A percentile compares a stretch with the other conserved stretches of the same genome.
Evolutionary conservation across 2,113 vertebrate genomes (phyloP).

Genomic region (Passerina amoena): DNA sequence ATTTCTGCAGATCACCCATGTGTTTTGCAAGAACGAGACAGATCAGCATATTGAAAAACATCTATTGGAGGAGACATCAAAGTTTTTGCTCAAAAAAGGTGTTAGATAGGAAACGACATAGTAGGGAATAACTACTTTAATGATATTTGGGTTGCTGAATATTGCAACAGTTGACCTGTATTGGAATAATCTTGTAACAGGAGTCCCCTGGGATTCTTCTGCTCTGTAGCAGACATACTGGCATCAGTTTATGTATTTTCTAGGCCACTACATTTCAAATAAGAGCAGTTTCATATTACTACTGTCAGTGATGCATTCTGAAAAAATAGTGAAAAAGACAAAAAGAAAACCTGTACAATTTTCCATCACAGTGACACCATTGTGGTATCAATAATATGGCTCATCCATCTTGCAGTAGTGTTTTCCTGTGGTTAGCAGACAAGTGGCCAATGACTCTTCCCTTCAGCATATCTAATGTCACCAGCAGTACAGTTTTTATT

Average conservation of each 20-base stretch:
- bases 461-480: neutral
- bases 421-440: neutral
- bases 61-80: neutral
- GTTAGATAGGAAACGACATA: neutral
- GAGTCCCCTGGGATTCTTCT: neutral
- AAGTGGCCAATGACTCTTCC: neutral
- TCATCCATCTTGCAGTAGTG: neutral
- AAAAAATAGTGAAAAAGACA: neutral
- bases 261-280: neutral
- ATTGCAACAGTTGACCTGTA: conserved; percentile 11
- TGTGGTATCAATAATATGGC: neutral
- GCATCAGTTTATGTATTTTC: conserved; percentile 21
- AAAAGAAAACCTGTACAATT: neutral
- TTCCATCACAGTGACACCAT: neutral
- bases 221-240: neutral
- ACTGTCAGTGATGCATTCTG: neutral
- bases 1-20: neutral
- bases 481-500: neutral
- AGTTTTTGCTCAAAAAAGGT: neutral
- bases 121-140: neutral
- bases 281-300: neutral
- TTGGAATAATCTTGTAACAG: neutral
- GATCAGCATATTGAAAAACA: neutral
- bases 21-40: neutral
- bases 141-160: conserved; percentile 6